These are phyloP conservation scores for Alcis repandata DNA, from an alignment of 2,888 invertebrate species.

Conservation along the genomic window DNA sequence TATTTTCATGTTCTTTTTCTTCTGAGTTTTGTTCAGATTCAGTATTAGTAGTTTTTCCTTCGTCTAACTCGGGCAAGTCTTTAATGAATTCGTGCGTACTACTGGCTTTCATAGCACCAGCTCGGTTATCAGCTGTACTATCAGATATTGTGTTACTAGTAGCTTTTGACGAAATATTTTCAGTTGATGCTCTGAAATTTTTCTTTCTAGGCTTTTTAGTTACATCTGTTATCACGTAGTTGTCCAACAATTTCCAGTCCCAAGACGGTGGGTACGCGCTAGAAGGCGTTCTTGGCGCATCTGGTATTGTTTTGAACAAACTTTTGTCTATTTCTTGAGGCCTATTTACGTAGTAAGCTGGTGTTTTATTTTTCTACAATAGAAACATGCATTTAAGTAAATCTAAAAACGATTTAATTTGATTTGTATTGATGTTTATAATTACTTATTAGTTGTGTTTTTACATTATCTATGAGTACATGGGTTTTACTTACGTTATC, in stretches of 20 bases:
- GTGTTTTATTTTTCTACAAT: slow-evolving; percentile 92
- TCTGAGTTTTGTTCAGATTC: slow-evolving; percentile 47
- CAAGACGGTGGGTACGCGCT: slow-evolving; percentile 89
- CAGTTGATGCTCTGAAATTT: slow-evolving; percentile 72
- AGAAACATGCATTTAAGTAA: slow-evolving; percentile 22
- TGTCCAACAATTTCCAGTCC: slow-evolving; percentile 90
- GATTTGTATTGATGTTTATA: background rate
- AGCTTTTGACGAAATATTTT: slow-evolving; percentile 81
- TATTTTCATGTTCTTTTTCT: slow-evolving; percentile 55
- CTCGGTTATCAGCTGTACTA: slow-evolving; percentile 61
- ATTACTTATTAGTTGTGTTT: background rate
- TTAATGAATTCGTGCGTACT: slow-evolving; percentile 80
- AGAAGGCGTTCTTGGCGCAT: slow-evolving; percentile 92
- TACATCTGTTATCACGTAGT: slow-evolving; percentile 77
- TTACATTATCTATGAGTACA: background rate
- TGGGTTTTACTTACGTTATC: slow-evolving; percentile 90
- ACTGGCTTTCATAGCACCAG: slow-evolving; percentile 74
- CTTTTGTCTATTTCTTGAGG: slow-evolving; percentile 92
- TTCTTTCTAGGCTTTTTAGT: slow-evolving; percentile 77
- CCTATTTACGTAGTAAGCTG: slow-evolving; percentile 92
- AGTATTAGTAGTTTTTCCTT: slow-evolving; percentile 56
- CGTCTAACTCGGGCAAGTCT: slow-evolving; percentile 77
- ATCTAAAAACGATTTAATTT: background rate
- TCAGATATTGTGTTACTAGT: slow-evolving; percentile 77
- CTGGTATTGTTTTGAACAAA: slow-evolving; percentile 90